Evolutionary conservation across 2,888 invertebrate species (phyloP), one percentile per base, ranked within the genome.

Genomic region (Ceramica pisi): DNA sequence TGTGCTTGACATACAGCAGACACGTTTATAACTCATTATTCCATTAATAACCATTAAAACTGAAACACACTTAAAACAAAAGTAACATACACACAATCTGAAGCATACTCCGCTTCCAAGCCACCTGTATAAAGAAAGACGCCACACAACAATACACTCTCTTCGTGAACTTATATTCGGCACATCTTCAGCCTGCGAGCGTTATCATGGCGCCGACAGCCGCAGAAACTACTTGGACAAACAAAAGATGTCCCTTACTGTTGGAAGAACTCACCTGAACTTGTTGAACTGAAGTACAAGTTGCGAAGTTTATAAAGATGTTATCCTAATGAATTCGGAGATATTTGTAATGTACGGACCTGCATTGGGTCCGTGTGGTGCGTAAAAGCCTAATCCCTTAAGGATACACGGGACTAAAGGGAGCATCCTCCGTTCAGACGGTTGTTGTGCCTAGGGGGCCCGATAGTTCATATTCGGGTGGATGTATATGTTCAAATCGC

Each of bases 161-260:
- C 63, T 57, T 57, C 35, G 65, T 68, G 71, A 80, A 68, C 68
- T 56, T 60, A 63, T 61, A 71, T 81, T 71, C 44, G 62, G 78
- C 67, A 81, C 78, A 68, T 80, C 71, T 78, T 63, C 57, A 70
- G 41, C 57, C 50, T 41, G 31, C 21, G 19, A 16, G 61, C 53
- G 66, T 67, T 71, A 74, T 82, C 74, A 69, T 55, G 59, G 67
- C 53, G 38, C 9, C 57, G 60, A 51, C 78, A 80, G 56, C 73
- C 75, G 53, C 83, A 73, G 69, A 66, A 75, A 74, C 73, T 75
- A 80, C 80, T 62, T 67, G 60, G 62, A 66, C 66, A 70, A 78
- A 84, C 71, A 82, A 80, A 56, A 74, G 51, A 68, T 10, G 46
- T n/a, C 75, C 68, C 59, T 14, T 74, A 83, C 83, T 60, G n/a